Base-by-base conservation (phyloP, 2,888 invertebrate species). In the Cosmia pyralina region DNA sequence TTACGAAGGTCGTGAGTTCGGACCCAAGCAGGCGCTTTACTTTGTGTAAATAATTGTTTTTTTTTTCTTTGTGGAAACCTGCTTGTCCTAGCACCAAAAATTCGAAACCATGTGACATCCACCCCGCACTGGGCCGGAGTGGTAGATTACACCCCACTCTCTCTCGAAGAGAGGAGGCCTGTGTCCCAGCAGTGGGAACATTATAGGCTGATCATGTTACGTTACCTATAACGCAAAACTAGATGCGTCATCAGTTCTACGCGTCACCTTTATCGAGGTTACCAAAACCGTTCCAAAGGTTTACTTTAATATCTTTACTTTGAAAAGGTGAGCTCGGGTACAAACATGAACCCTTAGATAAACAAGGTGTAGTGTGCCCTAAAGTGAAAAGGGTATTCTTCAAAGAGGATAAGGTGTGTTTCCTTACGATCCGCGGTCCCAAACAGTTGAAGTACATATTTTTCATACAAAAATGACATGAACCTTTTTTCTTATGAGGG, bases 271-370 rank as follows among this genome's bases (percentile, higher is more conserved):
- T 77, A 63, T 75, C 41, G 52, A 48, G 34, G 60, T 34, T 62
- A 57, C 65, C 38, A 67, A 48, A 13, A 60, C 55, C 52, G 41
- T n/a, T 62, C 34, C 50, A 78, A 78, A 59, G 50, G 44, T 53
- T 52, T n/a, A 28, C 28, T 62, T 52, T 57, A 57, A 62, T 55
- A 48, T 50, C 48, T 65, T 50, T 50, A 53, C 41, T 3, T 58
- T 1, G 11, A 71, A 83, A 59, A 50, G 84, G 65, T 13, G 22
- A 71, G 52, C 52, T 80, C 46, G 60, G 64, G 64, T 65, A 62
- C 66, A 67, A 77, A 69, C 67, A 64, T 73, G 80, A 69, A 65
- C 84, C 81, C 34, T 58, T 53, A 58, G 38, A 83, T 73, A 83
- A 69, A 84, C 62, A 80, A 69, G 53, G 75, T 73, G 38, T 62